Percentiles rank a stretch among this genome's conserved stretches.
These are phyloP conservation scores for Cercopithecus mona DNA, from an alignment of 2,113 vertebrate species.

Conservation along the genomic window DNA sequence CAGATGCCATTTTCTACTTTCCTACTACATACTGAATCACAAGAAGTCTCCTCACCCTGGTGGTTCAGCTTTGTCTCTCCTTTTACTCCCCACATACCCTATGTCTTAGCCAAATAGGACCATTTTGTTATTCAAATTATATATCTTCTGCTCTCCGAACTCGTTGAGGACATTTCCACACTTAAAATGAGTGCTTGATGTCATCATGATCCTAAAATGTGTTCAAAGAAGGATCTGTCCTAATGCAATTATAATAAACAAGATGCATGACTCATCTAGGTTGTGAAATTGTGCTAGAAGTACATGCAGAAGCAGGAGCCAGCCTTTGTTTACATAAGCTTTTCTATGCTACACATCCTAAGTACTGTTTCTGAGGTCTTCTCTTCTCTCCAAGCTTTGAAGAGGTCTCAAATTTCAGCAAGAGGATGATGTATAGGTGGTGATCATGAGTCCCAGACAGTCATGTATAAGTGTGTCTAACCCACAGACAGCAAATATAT, in stretches of 20 bases:
- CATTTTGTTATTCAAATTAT: not conserved
- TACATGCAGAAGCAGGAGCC: conserved; percentile 89
- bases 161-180: not conserved
- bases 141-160: not conserved
- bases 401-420: conserved; percentile 88
- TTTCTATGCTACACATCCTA: conserved; percentile 90
- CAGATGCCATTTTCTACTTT: not conserved
- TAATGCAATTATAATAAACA: not conserved
- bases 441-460: not conserved
- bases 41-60: not conserved
- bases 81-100: not conserved
- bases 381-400: conserved; percentile 92
- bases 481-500: not conserved
- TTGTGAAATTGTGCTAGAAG: conserved; percentile 89
- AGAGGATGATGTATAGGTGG: conserved; percentile 91
- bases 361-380: conserved; percentile 92
- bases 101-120: not conserved
- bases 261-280: conserved; percentile 73
- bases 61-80: not conserved
- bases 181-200: not conserved
- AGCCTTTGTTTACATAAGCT: conserved; percentile 89
- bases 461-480: not conserved
- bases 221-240: not conserved
- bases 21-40: not conserved
- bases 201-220: not conserved